Conservation (phyloP, 1,140 invertebrate genomes). For the Papilio dardanus region DNA sequence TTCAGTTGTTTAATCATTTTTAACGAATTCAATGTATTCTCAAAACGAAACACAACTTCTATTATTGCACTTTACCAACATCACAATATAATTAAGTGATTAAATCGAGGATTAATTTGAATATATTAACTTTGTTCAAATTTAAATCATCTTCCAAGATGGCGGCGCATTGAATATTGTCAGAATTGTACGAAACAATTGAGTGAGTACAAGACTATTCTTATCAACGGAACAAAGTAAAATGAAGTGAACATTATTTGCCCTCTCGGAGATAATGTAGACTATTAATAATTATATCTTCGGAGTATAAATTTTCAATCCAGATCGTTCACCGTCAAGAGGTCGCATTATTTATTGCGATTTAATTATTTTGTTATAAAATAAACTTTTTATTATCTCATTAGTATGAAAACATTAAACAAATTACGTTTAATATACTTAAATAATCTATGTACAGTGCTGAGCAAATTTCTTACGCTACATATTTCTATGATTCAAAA, state of each 20-base stretch:
- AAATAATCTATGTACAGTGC: neutral
- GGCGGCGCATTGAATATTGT: constrained; percentile 22
- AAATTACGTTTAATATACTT: neutral
- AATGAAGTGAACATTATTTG: constrained; percentile 55
- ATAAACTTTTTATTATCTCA: neutral
- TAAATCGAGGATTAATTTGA: neutral
- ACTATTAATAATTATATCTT: constrained; percentile 56
- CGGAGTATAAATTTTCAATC: constrained; percentile 50
- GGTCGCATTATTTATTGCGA: constrained; percentile 38
- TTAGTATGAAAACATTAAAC: neutral
- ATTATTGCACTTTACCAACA: constrained; percentile 35
- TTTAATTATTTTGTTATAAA: constrained; percentile 7
- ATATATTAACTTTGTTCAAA: neutral
- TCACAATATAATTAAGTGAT: neutral
- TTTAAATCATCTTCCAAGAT: constrained; percentile 16
- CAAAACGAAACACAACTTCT: constrained; percentile 32
- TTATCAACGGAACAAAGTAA: constrained; percentile 49
- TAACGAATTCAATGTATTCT: constrained; percentile 33
- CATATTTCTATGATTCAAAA: neutral
- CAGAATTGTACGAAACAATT: constrained; percentile 31
- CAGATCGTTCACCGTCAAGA: constrained; percentile 44
- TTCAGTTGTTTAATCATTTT: constrained; percentile 66
- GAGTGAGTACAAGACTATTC: constrained; percentile 45
- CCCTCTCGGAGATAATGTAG: constrained; percentile 56
- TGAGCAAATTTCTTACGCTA: neutral